Conservation (phyloP, 1,140 invertebrate species). For the Apis cerana region DNA sequence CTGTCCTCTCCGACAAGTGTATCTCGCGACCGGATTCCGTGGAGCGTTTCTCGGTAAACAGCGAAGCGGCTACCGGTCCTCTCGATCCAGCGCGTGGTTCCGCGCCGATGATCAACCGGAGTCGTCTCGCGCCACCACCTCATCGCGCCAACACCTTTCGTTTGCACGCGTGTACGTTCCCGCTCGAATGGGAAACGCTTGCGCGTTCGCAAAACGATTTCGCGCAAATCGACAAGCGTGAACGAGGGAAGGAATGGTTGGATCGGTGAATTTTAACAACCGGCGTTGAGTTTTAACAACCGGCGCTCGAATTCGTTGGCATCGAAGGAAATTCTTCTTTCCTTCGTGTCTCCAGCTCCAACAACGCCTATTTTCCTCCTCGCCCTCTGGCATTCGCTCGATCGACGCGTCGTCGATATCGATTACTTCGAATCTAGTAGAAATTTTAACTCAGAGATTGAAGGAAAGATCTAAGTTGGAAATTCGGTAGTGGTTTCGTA, state of each 20-base stretch:
- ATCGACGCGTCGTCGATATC: constrained; percentile 21
- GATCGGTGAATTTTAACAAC: not conserved
- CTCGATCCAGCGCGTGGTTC: constrained; percentile 28
- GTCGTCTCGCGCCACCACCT: not conserved
- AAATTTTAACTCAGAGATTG: constrained; percentile 12
- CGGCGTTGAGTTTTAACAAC: constrained; percentile 8
- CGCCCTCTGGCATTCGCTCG: not conserved
- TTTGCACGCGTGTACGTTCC: constrained; percentile 18
- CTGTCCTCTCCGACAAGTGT: constrained; percentile 29
- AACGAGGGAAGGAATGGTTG: not conserved
- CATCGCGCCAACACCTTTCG: constrained; percentile 27
- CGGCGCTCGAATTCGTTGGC: not conserved
- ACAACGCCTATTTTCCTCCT: too few relatives aligned
- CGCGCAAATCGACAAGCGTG: constrained; percentile 29
- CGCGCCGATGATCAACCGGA: constrained; percentile 9
- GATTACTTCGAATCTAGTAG: not conserved
- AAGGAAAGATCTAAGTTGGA: too few relatives aligned
- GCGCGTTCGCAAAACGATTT: constrained; percentile 1
- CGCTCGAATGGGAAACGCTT: not conserved
- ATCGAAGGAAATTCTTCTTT: not conserved
- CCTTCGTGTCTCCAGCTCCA: too few relatives aligned
- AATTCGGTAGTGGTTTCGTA: too few relatives aligned
- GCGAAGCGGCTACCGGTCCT: constrained; percentile 15
- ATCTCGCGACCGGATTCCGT: constrained; percentile 17
- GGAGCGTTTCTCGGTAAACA: not conserved